phyloP scores from a whole-genome alignment of 2,888 invertebrate genomes.

The Argyresthia goedartella region DNA sequence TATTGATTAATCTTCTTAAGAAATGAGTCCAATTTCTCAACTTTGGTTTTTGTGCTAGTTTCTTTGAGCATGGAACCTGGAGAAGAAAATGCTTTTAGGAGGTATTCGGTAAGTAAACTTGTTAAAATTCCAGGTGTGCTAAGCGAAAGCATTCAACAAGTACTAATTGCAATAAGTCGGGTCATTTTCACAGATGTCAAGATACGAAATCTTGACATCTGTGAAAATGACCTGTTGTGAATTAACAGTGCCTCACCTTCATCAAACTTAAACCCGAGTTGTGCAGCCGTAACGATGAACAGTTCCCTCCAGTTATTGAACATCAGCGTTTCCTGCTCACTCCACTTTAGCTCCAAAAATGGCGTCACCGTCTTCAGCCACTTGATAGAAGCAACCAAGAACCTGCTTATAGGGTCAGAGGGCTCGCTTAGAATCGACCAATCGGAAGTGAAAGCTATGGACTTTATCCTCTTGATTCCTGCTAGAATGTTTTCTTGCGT shows the following conservation, averaged over 20 bases:
- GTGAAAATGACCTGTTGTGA: background rate
- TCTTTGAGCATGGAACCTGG: background rate
- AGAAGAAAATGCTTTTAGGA: background rate
- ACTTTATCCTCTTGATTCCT: too few species aligned
- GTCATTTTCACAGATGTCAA: background rate
- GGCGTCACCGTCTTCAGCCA: constrained; percentile 85
- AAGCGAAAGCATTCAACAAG: too few species aligned
- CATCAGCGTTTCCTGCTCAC: constrained; percentile 80
- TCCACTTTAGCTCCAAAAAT: constrained; percentile 73
- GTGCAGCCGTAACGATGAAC: constrained; percentile 85
- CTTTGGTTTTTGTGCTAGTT: constrained; percentile 28
- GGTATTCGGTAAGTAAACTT: too few species aligned
- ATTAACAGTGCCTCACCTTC: constrained; percentile 63
- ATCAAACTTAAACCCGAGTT: constrained; percentile 82
- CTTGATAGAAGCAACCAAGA: constrained; percentile 82
- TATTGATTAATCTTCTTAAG: constrained; percentile 75
- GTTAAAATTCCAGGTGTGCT: too few species aligned
- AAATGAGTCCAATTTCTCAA: constrained; percentile 69
- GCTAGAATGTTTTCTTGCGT: too few species aligned
- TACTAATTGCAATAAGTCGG: background rate
- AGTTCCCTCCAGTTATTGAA: constrained; percentile 88
- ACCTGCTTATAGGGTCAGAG: constrained; percentile 80
- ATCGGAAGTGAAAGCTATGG: background rate
- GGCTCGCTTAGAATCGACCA: constrained; percentile 48
- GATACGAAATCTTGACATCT: background rate